Evolutionary conservation across 2,113 vertebrate species (phyloP), one percentile per base, ranked within the genome.

Genomic region (Bungarus multicinctus): DNA sequence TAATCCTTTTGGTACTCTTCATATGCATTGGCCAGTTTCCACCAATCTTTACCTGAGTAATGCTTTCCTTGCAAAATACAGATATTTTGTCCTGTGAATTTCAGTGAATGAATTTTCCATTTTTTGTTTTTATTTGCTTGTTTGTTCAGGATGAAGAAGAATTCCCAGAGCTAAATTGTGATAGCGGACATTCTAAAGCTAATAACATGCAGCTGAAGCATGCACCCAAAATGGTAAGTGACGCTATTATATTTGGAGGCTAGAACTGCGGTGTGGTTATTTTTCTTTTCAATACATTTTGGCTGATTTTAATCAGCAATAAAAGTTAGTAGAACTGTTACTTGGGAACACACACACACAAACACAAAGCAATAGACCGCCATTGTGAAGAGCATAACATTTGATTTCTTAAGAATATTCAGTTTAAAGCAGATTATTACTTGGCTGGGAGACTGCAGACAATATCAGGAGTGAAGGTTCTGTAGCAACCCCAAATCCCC

Each of bases 81-180:
- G 23, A 34, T 52, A 25, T 39, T 30, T 27, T 43, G n/a, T 50
- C 3, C 5, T 88, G 23, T 14, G 55, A 52, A 69, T 88, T 43
- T 64, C 22, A 25, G 25, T 5, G 39, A 6, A 0, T 8, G 3
- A 27, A 43, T 81, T 81, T 43, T 8, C 39, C 3, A 16, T 3
- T 20, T 39, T 85, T 88, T n/a, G n/a, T n/a, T n/a, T n/a, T n/a
- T n/a, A n/a, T n/a, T 53, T 58, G 2, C 18, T 53, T 4, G 14
- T 55, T 7, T 25, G 91, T 97, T 95, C 88, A 99, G 99, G 99
- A 99, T 98, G 98, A 99, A 97, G 98, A 99, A 92, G 98, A 99
- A 95, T 99, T 99, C 97, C 99, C 98, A 93, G 98, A 99, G 94
- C 95, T 99, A 43, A 97, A 97, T 86, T 96, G 98, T 91, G 98